Evolutionary conservation across 2,888 invertebrate species (phyloP).

Genomic region (Thecocarcelia acutangulata): DNA sequence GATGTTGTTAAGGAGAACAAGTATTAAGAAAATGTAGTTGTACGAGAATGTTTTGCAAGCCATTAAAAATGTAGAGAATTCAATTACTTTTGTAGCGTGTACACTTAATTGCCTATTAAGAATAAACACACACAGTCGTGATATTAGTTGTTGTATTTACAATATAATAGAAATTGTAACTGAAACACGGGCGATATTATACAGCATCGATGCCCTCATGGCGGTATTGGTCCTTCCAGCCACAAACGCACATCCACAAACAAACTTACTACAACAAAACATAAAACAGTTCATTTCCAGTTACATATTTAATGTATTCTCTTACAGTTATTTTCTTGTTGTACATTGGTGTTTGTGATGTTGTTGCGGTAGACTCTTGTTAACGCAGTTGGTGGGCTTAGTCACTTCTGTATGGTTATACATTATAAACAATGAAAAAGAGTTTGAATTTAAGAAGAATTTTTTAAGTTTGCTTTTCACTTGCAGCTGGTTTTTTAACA

Average conservation of each 20-base stretch:
- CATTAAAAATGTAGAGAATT: constrained; percentile 77
- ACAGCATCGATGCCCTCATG: constrained; percentile 41
- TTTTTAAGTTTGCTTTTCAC: too few relatives aligned
- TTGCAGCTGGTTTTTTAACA: too few relatives aligned
- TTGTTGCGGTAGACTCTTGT: constrained; percentile 31
- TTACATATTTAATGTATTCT: constrained; percentile 24
- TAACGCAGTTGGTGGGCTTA: constrained; percentile 47
- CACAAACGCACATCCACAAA: not conserved
- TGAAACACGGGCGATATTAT: constrained; percentile 46
- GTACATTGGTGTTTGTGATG: constrained; percentile 2
- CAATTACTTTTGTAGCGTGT: constrained; percentile 81
- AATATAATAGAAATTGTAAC: constrained; percentile 36
- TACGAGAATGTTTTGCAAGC: constrained; percentile 64
- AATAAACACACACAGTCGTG: constrained; percentile 49
- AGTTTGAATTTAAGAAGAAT: too few relatives aligned
- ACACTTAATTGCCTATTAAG: constrained; percentile 81
- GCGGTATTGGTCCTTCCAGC: constrained; percentile 1
- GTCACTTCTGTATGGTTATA: constrained; percentile 42
- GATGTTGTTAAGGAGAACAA: not conserved
- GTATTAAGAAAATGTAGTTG: constrained; percentile 1
- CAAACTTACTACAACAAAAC: not conserved
- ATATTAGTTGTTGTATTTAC: constrained; percentile 20
- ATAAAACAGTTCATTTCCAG: too few relatives aligned
- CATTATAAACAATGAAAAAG: not conserved
- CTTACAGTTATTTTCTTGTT: constrained; percentile 19